A percentile compares a stretch with the other conserved stretches of the same genome.
These are phyloP conservation scores for Notothenia rossii DNA, from an alignment of 2,113 vertebrate genomes.

Conservation along the genomic window DNA sequence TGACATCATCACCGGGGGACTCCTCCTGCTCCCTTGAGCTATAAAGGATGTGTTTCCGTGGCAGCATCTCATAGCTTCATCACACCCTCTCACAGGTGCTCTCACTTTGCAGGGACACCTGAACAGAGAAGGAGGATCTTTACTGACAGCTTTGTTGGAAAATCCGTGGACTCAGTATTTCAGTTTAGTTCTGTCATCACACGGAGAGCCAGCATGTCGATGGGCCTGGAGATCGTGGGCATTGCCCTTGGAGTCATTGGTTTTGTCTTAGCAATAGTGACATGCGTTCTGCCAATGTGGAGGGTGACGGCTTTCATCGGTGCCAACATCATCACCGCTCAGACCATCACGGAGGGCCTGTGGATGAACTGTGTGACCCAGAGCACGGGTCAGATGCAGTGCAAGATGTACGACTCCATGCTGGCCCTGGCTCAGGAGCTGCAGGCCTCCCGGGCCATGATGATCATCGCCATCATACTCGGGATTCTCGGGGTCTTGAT, in stretches of 20 bases:
- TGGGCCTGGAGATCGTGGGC: constrained; percentile 85
- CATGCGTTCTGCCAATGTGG: constrained; percentile 86
- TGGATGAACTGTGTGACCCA: constrained; percentile 87
- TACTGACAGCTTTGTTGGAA: background rate
- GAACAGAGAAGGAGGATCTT: constrained; percentile 10
- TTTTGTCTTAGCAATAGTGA: constrained; percentile 79
- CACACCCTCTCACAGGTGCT: constrained; percentile 45
- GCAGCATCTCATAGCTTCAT: constrained; percentile 60
- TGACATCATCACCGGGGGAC: constrained; percentile 72
- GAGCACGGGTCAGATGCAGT: constrained; percentile 89
- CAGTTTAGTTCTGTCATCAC: background rate
- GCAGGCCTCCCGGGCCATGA: constrained; percentile 85
- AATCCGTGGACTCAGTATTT: background rate
- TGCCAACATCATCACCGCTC: constrained; percentile 84
- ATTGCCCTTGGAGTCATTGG: constrained; percentile 82
- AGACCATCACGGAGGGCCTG: constrained; percentile 83
- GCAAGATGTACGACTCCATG: constrained; percentile 86
- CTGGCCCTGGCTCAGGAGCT: constrained; percentile 80
- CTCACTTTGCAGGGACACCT: constrained; percentile 5
- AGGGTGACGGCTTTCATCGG: constrained; percentile 82
- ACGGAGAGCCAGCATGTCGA: constrained; percentile 77
- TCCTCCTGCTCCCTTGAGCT: constrained; percentile 70
- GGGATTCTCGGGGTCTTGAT: constrained; percentile 80
- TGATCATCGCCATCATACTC: constrained; percentile 81
- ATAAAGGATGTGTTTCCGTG: constrained; percentile 80